A percentile compares a stretch with the other conserved stretches of the same genome.
phyloP scores from a whole-genome alignment of 2,888 invertebrate species.

The Alsophila aescularia region DNA sequence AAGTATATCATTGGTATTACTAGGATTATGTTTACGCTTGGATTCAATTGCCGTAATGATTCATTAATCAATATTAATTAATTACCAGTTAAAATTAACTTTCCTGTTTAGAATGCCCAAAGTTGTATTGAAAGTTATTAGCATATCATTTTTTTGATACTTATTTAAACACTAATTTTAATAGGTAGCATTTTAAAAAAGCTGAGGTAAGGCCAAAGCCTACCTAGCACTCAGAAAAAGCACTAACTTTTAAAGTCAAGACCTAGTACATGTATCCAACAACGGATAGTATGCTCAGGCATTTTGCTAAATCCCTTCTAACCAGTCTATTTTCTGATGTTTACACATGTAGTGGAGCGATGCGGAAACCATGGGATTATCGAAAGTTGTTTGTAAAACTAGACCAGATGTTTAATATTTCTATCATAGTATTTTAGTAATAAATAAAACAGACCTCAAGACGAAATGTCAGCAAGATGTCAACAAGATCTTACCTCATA shows the following conservation, averaged over 20 bases:
- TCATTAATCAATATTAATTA: not conserved
- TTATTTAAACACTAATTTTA: too few relatives aligned
- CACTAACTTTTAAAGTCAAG: not conserved
- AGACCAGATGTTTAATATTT: too few relatives aligned
- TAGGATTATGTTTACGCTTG: not conserved
- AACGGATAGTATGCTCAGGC: not conserved
- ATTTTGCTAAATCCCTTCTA: not conserved
- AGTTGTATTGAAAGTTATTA: too few relatives aligned
- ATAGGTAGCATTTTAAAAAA: too few relatives aligned
- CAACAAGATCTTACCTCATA: too few relatives aligned
- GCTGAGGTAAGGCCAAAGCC: not conserved
- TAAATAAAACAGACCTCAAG: too few relatives aligned
- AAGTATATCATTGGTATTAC: not conserved
- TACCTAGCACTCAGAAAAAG: not conserved
- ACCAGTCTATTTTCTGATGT: slow-evolving; percentile 9
- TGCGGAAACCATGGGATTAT: not conserved
- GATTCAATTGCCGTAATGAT: not conserved
- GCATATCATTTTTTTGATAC: too few relatives aligned
- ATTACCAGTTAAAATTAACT: too few relatives aligned
- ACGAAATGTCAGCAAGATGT: too few relatives aligned
- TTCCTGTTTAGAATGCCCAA: too few relatives aligned
- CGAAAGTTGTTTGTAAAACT: too few relatives aligned
- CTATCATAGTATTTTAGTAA: too few relatives aligned
- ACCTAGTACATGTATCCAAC: not conserved
- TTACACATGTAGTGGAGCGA: not conserved